These are phyloP conservation scores for Clarias gariepinus DNA, from an alignment of 2,113 vertebrate genomes.

Conservation along the genomic window DNA sequence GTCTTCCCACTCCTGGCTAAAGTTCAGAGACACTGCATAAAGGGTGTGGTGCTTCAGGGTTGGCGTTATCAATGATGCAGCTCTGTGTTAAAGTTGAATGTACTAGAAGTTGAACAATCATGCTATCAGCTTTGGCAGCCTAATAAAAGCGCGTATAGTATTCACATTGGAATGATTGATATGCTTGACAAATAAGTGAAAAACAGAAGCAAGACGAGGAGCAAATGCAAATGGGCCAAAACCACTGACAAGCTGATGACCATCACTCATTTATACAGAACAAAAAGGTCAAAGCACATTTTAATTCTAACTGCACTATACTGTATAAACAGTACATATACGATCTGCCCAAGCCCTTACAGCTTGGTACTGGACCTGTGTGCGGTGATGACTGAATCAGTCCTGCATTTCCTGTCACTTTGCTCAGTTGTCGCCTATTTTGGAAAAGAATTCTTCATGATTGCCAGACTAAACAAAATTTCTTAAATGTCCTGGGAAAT, in stretches of 20 bases:
- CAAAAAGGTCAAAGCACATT: not conserved
- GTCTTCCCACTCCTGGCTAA: constrained; percentile 23
- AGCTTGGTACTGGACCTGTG: not conserved
- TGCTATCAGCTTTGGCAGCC: not conserved
- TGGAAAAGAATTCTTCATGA: constrained; percentile 7
- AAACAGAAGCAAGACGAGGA: not conserved
- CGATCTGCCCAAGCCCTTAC: not conserved
- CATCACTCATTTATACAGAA: not conserved
- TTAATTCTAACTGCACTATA: not conserved
- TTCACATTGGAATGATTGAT: not conserved
- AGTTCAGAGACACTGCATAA: constrained; percentile 12
- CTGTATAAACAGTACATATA: no score
- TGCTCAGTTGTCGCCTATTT: not conserved
- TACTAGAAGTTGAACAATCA: not conserved
- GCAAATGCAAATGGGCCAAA: not conserved
- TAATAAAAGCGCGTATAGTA: not conserved
- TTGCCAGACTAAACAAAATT: constrained; percentile 35
- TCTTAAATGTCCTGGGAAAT: constrained; percentile 15
- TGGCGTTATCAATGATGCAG: constrained; percentile 44
- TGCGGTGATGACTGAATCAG: not conserved
- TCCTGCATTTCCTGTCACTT: not conserved
- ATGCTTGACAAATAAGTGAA: not conserved
- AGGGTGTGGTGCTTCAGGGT: constrained; percentile 41
- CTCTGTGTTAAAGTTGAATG: constrained; percentile 15
- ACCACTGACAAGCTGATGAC: no score